phyloP scores from a whole-genome alignment of 1,140 invertebrate species.

The Dinothrombium tinctorium region DNA sequence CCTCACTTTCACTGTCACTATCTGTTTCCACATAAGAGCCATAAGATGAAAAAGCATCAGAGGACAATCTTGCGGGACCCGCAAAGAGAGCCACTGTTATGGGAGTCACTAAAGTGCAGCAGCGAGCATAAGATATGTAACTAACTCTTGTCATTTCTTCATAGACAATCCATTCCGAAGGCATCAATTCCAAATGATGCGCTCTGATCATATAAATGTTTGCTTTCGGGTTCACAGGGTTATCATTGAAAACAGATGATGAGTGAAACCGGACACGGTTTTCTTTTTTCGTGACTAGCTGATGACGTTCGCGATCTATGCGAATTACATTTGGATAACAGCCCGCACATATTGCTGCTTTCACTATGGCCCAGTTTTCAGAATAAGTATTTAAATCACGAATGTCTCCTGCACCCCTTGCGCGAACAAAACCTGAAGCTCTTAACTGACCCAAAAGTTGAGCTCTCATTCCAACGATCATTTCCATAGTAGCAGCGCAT shows the following conservation, averaged over 20 bases:
- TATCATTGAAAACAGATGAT: not conserved
- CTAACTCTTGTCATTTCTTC: conserved; percentile 12
- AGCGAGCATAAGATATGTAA: conserved; percentile 42
- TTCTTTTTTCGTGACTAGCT: not conserved
- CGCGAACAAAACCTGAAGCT: conserved; percentile 53
- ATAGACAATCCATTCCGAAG: too few species aligned
- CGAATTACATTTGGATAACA: conserved; percentile 65
- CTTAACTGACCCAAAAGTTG: conserved; percentile 62
- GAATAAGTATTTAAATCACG: conserved; percentile 57
- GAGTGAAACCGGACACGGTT: not conserved
- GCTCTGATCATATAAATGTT: too few species aligned
- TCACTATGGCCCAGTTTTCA: conserved; percentile 71
- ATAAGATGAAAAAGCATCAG: not conserved
- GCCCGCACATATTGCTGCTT: conserved; percentile 60
- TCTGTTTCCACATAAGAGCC: conserved; percentile 14
- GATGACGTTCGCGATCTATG: conserved; percentile 27
- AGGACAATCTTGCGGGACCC: conserved; percentile 21
- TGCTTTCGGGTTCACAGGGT: too few species aligned
- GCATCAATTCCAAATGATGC: too few species aligned
- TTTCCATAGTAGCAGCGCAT: conserved; percentile 49
- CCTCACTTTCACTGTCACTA: conserved; percentile 35
- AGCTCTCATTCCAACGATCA: conserved; percentile 39
- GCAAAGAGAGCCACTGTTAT: conserved; percentile 52
- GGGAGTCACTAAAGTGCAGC: conserved; percentile 49
- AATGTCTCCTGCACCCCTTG: conserved; percentile 38